Evolutionary conservation across 2,113 vertebrate species (phyloP).

Genomic region (Dascyllus trimaculatus): DNA sequence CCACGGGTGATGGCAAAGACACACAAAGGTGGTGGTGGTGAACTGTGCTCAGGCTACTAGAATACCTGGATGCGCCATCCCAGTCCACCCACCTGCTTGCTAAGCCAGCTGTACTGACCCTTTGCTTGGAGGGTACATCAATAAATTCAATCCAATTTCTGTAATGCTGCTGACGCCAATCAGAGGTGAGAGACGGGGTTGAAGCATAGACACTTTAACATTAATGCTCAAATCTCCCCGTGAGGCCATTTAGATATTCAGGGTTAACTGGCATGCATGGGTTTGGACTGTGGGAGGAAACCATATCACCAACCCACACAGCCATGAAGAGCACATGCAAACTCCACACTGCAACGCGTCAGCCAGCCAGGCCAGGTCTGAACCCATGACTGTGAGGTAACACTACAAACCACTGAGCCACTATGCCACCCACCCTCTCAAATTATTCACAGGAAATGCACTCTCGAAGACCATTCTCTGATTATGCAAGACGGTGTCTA

Average conservation of each 20-base stretch:
- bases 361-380: background rate
- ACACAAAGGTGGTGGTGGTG: background rate
- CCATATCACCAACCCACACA: background rate
- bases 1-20: constrained; percentile 19
- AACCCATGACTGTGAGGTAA: constrained; percentile 5
- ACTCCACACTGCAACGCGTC: background rate
- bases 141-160: background rate
- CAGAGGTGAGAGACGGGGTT: rapidly evolving
- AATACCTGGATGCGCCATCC: constrained; percentile 16
- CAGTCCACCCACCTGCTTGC: background rate
- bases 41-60: constrained; percentile 2
- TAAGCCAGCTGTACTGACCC: background rate
- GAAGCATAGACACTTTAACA: background rate
- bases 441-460: constrained; percentile 63
- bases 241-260: too few species aligned
- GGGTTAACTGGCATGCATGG: too few species aligned
- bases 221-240: too few species aligned
- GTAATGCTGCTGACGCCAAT: background rate
- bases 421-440: constrained; percentile 13
- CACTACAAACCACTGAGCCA: constrained; percentile 8
- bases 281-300: background rate
- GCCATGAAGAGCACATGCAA: background rate
- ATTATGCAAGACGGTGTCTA: constrained; percentile 40
- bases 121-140: background rate
- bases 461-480: constrained; percentile 4